phyloP scores from a whole-genome alignment of 2,888 invertebrate genomes.

The Apoda limacodes region DNA sequence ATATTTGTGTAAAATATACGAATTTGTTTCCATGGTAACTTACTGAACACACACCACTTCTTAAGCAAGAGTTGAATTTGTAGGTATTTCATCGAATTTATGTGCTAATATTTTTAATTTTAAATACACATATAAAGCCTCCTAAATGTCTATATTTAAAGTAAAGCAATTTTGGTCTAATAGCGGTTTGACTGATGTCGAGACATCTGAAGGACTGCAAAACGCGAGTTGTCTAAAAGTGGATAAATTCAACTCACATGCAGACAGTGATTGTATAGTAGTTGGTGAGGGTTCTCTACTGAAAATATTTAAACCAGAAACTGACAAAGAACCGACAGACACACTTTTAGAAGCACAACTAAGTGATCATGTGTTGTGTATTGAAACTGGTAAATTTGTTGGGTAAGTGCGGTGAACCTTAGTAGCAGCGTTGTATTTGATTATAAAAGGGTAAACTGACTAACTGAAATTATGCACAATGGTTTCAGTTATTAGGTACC shows the following conservation, averaged over 20 bases:
- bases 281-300: slow-evolving; percentile 46
- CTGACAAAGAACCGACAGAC: slow-evolving; percentile 67
- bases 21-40: too few relatives aligned
- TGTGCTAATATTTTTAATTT: neutral
- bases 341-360: slow-evolving; percentile 83
- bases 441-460: too few relatives aligned
- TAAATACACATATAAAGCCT: slow-evolving; percentile 7
- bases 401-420: too few relatives aligned
- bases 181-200: slow-evolving; percentile 69
- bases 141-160: slow-evolving; percentile 97
- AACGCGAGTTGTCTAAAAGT: slow-evolving; percentile 75
- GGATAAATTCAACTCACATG: slow-evolving; percentile 83
- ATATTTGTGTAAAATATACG: too few relatives aligned
- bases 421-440: too few relatives aligned
- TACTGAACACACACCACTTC: too few relatives aligned
- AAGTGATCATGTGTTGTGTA: slow-evolving; percentile 80
- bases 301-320: slow-evolving; percentile 47
- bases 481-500: too few relatives aligned
- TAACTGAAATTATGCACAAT: too few relatives aligned
- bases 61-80: too few relatives aligned
- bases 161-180: slow-evolving; percentile 90
- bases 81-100: too few relatives aligned
- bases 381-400: slow-evolving; percentile 86
- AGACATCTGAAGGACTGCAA: slow-evolving; percentile 62
- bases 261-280: slow-evolving; percentile 84